Evolutionary conservation across 2,888 invertebrate species (phyloP).

Genomic region (Aphidius colemani): DNA sequence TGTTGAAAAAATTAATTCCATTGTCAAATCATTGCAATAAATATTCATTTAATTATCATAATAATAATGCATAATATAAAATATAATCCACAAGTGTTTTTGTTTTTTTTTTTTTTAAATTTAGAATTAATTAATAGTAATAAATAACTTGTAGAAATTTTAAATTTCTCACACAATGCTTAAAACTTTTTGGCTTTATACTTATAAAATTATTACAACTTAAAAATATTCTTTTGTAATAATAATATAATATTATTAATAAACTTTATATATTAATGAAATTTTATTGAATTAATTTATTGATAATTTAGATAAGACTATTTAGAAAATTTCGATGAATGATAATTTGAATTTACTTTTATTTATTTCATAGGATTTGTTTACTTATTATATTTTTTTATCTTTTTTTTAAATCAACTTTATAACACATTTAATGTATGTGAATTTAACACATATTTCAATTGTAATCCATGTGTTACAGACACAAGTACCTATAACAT

Average conservation of each 20-base stretch:
- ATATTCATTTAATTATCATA: neutral
- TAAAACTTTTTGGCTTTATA: too few relatives aligned
- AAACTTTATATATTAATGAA: slow-evolving; percentile 5
- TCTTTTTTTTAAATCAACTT: neutral
- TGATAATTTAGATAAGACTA: too few relatives aligned
- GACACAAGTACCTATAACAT: slow-evolving; percentile 19
- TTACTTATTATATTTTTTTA: slow-evolving; percentile 40
- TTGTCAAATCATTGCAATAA: slow-evolving; percentile 60
- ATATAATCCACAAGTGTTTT: slow-evolving; percentile 1
- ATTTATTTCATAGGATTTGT: neutral
- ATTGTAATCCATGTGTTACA: slow-evolving; percentile 37
- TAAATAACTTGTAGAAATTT: too few relatives aligned
- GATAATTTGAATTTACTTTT: neutral
- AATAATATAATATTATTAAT: too few relatives aligned
- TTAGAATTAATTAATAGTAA: too few relatives aligned
- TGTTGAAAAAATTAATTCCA: slow-evolving; percentile 62
- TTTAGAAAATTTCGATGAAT: too few relatives aligned
- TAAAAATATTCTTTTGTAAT: too few relatives aligned
- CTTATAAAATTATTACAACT: too few relatives aligned
- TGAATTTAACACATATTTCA: too few relatives aligned
- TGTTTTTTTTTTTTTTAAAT: slow-evolving; percentile 7
- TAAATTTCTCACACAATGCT: too few relatives aligned
- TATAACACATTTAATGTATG: slow-evolving; percentile 1
- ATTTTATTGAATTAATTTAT: neutral
- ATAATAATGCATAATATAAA: slow-evolving; percentile 3